Conservation (phyloP, 2,888 invertebrate genomes). For the Cybosia mesomella region DNA sequence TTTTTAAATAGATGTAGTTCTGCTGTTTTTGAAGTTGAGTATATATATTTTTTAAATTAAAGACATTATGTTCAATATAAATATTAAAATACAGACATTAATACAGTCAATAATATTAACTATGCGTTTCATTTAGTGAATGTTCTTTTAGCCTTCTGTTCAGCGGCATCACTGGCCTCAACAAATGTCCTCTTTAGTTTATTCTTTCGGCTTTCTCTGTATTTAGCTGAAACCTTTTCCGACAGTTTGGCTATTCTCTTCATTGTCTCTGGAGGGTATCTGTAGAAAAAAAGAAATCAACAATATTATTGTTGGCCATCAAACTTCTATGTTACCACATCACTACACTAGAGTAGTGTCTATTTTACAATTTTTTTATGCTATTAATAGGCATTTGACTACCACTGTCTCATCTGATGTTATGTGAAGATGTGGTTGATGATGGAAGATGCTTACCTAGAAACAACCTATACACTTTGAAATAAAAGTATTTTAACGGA, state of each 20-base stretch:
- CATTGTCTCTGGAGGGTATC: slow-evolving; percentile 95
- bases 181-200: slow-evolving; percentile 92
- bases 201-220: slow-evolving; percentile 88
- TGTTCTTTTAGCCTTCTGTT: slow-evolving; percentile 89
- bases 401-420: no score
- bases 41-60: not conserved
- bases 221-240: slow-evolving; percentile 91
- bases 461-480: no score
- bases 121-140: slow-evolving; percentile 45
- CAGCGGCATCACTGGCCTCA: slow-evolving; percentile 92
- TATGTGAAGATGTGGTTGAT: no score
- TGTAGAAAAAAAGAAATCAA: slow-evolving; percentile 57
- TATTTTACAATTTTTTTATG: no score
- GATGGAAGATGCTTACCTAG: no score
- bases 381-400: no score
- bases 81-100: no score
- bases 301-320: no score
- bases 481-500: no score
- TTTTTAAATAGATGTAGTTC: not conserved
- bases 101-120: not conserved
- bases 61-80: no score
- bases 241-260: slow-evolving; percentile 90
- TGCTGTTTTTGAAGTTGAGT: not conserved
- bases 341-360: no score
- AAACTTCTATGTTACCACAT: no score